Conservation (phyloP, 2,888 invertebrate species). For the Iselma pallidipennis region DNA sequence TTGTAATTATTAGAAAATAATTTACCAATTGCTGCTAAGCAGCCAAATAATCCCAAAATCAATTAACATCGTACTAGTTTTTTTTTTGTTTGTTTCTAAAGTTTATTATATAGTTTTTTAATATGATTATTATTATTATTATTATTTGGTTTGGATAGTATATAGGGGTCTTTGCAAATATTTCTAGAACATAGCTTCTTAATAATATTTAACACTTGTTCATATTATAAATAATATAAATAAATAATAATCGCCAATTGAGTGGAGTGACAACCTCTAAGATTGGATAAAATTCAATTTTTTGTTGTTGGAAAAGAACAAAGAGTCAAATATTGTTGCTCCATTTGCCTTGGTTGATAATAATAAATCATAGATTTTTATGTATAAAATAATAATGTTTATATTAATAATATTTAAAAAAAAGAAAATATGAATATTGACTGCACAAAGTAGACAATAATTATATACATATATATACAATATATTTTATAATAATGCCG, state of each 20-base stretch:
- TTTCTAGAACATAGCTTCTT: slow-evolving; percentile 39
- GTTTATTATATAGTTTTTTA: slow-evolving; percentile 28
- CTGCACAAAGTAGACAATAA: slow-evolving; percentile 55
- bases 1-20: slow-evolving; percentile 45
- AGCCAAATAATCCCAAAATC: slow-evolving; percentile 47
- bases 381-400: slow-evolving; percentile 5
- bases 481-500: slow-evolving; percentile 32
- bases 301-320: too few relatives aligned
- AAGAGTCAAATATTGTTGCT: not conserved
- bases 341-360: not conserved
- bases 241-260: slow-evolving; percentile 29
- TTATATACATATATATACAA: slow-evolving; percentile 24
- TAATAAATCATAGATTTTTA: not conserved
- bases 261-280: not conserved
- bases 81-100: slow-evolving; percentile 37
- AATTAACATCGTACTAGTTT: slow-evolving; percentile 47
- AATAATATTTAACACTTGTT: slow-evolving; percentile 38
- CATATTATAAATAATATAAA: slow-evolving; percentile 38
- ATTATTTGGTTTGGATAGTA: slow-evolving; percentile 52
- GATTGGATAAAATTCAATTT: not conserved
- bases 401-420: slow-evolving; percentile 39
- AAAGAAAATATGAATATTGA: slow-evolving; percentile 37
- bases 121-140: slow-evolving; percentile 30
- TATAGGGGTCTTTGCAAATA: slow-evolving; percentile 52
- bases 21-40: slow-evolving; percentile 47